Base-by-base conservation (phyloP, 2,113 vertebrate genomes). In the Cisticola juncidis region DNA sequence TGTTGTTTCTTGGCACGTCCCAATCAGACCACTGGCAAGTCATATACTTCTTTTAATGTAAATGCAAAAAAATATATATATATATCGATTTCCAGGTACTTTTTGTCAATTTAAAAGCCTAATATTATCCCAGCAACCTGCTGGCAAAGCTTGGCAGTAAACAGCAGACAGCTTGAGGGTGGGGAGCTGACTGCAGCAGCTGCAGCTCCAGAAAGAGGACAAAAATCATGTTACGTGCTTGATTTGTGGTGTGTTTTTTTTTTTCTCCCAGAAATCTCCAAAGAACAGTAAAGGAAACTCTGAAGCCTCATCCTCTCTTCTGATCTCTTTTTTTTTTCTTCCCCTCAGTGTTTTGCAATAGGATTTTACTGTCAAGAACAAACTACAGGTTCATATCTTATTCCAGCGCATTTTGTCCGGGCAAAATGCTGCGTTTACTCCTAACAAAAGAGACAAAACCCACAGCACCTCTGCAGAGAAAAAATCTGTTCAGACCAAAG, bases 151-250 rank as follows among this genome's bases (percentile, higher is more conserved):
- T 94, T 5, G 1, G 74, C 70, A 74, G 66, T 45, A 57, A 85
- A 58, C 28, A 81, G 70, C 65, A 88, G 79, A 66, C 70, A 96
- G 82, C 70, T 85, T 61, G 65, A 74, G 86, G 65, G 64, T 61
- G 69, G 36, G 48, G 45, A 85, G 47, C 25, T 31, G 66, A 88
- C 74, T 79, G 86, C 82, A 90, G 95, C 38, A 65, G 86, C 80
- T 90, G 89, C 82, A 79, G 82, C 79, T 96, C 56, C 86, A 81
- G 42, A 85, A 90, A 70, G 61, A 95, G 74, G 82, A 82, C 86
- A 92, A 74, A 72, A 87, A 84, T 48, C 6, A 2, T 10, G 4
- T 69, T 48, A 61, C 11, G 25, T 56, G 42, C 51, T 70, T 36
- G 7, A 28, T 38, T 81, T 50, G 48, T 33, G 66, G 26, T 58